A percentile compares a stretch with the other conserved stretches of the same genome.
Conservation (phyloP, 1,140 invertebrate species). For the Spodoptera frugiperda region DNA sequence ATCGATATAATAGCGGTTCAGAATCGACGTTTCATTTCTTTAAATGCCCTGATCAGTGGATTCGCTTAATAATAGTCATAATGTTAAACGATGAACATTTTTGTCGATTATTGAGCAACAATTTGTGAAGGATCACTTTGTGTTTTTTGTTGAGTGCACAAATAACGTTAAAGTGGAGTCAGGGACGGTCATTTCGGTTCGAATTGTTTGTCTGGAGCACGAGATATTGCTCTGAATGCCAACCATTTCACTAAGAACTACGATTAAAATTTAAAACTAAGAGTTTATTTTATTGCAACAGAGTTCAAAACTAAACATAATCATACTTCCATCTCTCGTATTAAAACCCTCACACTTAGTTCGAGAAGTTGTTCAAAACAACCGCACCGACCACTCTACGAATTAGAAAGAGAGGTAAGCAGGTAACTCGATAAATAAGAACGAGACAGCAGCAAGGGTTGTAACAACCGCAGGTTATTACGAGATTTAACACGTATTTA, state of each 20-base stretch:
- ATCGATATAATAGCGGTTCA: constrained; percentile 80
- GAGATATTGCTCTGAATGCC: too few relatives aligned
- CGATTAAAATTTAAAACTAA: too few relatives aligned
- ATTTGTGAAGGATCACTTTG: constrained; percentile 37
- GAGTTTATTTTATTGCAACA: too few relatives aligned
- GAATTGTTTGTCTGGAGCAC: background rate
- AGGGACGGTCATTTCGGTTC: background rate
- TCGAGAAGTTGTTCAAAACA: constrained; percentile 17
- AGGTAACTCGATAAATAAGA: constrained; percentile 53
- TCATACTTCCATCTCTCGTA: too few relatives aligned
- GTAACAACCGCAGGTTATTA: constrained; percentile 81
- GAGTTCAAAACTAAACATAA: too few relatives aligned
- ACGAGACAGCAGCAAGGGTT: constrained; percentile 71
- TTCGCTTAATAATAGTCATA: constrained; percentile 83
- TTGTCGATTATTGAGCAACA: constrained; percentile 60
- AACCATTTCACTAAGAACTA: too few relatives aligned
- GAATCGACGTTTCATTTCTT: constrained; percentile 84
- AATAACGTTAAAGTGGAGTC: constrained; percentile 29
- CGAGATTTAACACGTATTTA: constrained; percentile 83
- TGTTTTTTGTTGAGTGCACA: constrained; percentile 34
- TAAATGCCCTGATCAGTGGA: constrained; percentile 82
- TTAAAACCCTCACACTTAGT: background rate
- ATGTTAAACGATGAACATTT: constrained; percentile 76
- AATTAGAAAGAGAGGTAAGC: constrained; percentile 60
- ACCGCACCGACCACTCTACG: constrained; percentile 45